phyloP scores from a whole-genome alignment of 2,113 vertebrate species.

The Melanerpes formicivorus region DNA sequence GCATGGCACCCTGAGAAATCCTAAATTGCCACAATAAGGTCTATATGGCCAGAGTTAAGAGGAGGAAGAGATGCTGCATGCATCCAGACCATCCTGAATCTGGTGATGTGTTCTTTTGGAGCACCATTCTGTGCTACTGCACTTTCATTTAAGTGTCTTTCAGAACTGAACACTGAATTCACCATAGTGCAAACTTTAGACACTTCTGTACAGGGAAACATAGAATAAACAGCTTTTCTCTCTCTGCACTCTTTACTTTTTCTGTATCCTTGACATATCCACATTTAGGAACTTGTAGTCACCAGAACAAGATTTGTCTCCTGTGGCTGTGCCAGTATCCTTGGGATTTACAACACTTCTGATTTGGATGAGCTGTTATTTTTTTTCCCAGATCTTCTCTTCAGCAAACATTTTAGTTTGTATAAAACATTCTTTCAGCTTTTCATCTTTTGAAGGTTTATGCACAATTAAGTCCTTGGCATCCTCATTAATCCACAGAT shows the following conservation, averaged over 20 bases:
- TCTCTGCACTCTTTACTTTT: not conserved
- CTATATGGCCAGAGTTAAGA: not conserved
- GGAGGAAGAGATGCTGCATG: not conserved
- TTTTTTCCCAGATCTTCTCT: conserved; percentile 8
- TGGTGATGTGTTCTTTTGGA: fast-evolving
- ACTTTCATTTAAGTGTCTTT: not conserved
- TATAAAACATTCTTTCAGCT: conserved; percentile 38
- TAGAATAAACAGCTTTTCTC: not conserved
- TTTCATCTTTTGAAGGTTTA: conserved; percentile 55
- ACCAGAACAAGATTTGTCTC: not conserved
- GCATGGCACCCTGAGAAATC: not conserved
- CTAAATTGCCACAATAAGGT: not conserved
- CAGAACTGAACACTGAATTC: not conserved
- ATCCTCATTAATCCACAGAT: conserved; percentile 31
- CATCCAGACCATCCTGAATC: not conserved
- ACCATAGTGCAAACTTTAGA: not conserved
- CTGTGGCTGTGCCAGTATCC: not conserved
- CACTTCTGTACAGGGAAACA: not conserved
- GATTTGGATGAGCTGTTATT: not conserved
- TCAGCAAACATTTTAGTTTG: conserved; percentile 34
- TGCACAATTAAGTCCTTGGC: conserved; percentile 40
- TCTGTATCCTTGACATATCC: not conserved
- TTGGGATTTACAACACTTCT: not conserved
- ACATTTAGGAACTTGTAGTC: not conserved
- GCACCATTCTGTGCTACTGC: not conserved